phyloP scores from a whole-genome alignment of 64 coral and sea anemone genomes.

The Hydrozoanthus tunicans region DNA sequence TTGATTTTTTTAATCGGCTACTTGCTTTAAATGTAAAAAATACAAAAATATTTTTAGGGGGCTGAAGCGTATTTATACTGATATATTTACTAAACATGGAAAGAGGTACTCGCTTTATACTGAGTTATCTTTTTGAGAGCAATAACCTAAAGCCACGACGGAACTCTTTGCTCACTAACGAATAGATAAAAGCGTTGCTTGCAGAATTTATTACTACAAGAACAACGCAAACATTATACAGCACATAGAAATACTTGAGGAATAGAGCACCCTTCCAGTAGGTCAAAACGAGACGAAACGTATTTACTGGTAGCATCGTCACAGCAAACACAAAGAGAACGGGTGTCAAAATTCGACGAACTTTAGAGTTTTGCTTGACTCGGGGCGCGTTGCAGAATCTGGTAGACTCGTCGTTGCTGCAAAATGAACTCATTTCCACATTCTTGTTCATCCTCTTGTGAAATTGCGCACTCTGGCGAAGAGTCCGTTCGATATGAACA shows the following conservation, averaged over 20 bases:
- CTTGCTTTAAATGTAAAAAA: too few species aligned
- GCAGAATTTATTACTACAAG: conserved; percentile 32
- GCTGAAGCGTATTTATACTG: too few species aligned
- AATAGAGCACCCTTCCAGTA: neutral
- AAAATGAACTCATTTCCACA: neutral
- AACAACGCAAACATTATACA: conserved; percentile 29
- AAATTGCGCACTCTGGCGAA: conserved; percentile 10
- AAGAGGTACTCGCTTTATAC: too few species aligned
- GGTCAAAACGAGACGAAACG: conserved; percentile 20
- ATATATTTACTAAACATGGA: too few species aligned
- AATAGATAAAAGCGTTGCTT: conserved; percentile 32
- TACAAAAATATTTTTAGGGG: too few species aligned
- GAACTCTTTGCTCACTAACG: conserved; percentile 46
- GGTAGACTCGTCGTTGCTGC: neutral
- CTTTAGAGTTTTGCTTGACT: conserved; percentile 42
- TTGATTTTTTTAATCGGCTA: too few species aligned
- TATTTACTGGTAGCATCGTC: conserved; percentile 29
- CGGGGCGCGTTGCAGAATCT: neutral
- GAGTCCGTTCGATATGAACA: neutral
- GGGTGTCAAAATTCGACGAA: conserved; percentile 49
- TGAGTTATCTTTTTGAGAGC: neutral
- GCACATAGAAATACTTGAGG: conserved; percentile 29
- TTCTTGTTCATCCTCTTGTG: conserved; percentile 35
- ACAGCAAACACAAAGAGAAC: conserved; percentile 28
- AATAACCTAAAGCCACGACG: conserved; percentile 10